These are phyloP conservation scores for Aspiorhynchus laticeps DNA, from an alignment of 2,113 vertebrate species.

Conservation along the genomic window DNA sequence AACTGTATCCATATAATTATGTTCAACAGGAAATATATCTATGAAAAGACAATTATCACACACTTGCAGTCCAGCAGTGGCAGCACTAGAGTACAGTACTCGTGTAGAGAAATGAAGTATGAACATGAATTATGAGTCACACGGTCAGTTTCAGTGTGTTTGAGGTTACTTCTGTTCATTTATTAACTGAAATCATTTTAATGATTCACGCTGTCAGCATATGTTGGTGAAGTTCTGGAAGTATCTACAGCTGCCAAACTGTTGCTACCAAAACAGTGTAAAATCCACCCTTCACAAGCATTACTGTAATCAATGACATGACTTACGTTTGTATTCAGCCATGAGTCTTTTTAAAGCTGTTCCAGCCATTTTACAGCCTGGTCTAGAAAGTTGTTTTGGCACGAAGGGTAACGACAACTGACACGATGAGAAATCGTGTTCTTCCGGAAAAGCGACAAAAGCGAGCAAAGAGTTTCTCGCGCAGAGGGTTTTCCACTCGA, in stretches of 20 bases:
- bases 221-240: conserved; percentile 25
- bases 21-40: not conserved
- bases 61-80: not conserved
- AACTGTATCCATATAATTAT: not conserved
- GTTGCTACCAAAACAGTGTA: not conserved
- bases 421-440: not conserved
- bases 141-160: not conserved
- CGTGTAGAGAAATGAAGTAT: not conserved
- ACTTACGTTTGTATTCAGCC: conserved; percentile 61
- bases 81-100: not conserved
- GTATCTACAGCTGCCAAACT: not conserved
- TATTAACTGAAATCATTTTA: not conserved
- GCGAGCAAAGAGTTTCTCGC: not conserved
- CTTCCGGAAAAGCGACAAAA: conserved; percentile 47
- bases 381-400: conserved; percentile 31
- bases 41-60: not conserved
- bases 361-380: conserved; percentile 48
- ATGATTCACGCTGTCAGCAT: not conserved
- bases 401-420: conserved; percentile 31
- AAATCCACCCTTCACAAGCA: not conserved
- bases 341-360: conserved; percentile 60
- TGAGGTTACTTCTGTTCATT: not conserved
- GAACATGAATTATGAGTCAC: not conserved
- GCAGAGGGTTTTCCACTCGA: not conserved
- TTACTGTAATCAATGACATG: no score